Conservation (phyloP, 2,797 vertebrate species). For the Adrianichthys oophorus region DNA sequence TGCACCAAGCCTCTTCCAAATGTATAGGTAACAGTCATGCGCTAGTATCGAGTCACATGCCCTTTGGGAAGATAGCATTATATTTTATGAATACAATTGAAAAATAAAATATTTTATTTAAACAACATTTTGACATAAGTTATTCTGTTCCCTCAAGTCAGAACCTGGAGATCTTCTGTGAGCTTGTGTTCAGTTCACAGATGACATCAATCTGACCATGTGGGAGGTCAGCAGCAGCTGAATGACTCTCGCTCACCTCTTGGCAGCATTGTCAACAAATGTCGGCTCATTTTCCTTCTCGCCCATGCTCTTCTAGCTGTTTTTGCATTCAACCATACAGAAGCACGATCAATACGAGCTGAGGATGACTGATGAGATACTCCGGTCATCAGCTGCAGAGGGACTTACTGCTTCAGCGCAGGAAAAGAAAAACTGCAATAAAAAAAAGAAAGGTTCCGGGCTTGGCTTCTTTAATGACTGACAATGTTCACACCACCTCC, state of each 20-base stretch:
- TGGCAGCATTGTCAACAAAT: conserved; percentile 10
- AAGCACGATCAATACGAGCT: conserved; percentile 23
- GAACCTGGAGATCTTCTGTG: background rate
- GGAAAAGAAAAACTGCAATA: background rate
- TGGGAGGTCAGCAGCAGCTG: conserved; percentile 12
- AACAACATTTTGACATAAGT: background rate
- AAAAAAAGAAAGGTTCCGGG: background rate
- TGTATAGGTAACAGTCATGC: no score
- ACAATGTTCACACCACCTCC: conserved; percentile 28
- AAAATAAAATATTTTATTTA: conserved; percentile 1
- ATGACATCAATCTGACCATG: conserved; percentile 23
- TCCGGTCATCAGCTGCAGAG: conserved; percentile 8
- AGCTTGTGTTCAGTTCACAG: background rate
- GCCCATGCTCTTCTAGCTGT: background rate
- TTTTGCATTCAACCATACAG: conserved; percentile 19
- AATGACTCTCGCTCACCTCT: conserved; percentile 15
- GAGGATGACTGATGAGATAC: conserved; percentile 31
- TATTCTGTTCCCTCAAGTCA: background rate
- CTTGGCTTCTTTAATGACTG: no score
- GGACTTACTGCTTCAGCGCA: conserved; percentile 1
- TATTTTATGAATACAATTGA: background rate
- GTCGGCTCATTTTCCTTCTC: background rate
- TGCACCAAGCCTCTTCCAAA: no score
- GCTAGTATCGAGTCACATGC: no score
- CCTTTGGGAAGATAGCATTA: no score